phyloP scores from a whole-genome alignment of 2,113 vertebrate genomes.

The Noctilio leporinus region DNA sequence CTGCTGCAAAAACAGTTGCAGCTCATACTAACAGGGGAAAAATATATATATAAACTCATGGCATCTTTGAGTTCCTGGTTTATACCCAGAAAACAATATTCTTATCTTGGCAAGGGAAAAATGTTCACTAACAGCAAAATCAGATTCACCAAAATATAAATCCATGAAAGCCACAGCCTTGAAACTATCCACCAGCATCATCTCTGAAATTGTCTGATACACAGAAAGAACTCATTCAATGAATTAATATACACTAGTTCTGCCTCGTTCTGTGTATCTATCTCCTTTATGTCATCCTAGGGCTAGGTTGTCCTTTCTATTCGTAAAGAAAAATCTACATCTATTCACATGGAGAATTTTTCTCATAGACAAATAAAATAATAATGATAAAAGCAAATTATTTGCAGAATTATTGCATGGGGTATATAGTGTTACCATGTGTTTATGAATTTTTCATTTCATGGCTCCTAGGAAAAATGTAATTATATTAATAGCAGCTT shows the following conservation, averaged over 20 bases:
- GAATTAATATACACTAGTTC: neutral
- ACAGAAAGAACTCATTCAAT: neutral
- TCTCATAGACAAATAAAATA: neutral
- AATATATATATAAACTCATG: neutral
- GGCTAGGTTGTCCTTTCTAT: neutral
- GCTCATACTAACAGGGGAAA: neutral
- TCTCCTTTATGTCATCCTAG: neutral
- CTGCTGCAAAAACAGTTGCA: neutral
- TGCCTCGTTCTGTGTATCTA: neutral
- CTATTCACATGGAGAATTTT: neutral
- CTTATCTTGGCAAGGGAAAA: neutral
- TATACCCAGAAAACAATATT: neutral
- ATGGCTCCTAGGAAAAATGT: neutral
- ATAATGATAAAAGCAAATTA: neutral
- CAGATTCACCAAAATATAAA: neutral
- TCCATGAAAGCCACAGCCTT: neutral
- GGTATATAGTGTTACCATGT: neutral
- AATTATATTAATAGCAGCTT: neutral
- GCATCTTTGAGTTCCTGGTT: neutral
- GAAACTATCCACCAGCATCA: neutral
- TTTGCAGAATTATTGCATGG: neutral
- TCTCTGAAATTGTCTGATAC: neutral
- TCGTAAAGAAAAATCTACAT: neutral
- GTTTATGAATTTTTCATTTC: neutral
- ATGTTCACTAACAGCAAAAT: neutral